These are phyloP conservation scores for Clunio marinus DNA, from an alignment of 2,888 invertebrate genomes.

Conservation along the genomic window DNA sequence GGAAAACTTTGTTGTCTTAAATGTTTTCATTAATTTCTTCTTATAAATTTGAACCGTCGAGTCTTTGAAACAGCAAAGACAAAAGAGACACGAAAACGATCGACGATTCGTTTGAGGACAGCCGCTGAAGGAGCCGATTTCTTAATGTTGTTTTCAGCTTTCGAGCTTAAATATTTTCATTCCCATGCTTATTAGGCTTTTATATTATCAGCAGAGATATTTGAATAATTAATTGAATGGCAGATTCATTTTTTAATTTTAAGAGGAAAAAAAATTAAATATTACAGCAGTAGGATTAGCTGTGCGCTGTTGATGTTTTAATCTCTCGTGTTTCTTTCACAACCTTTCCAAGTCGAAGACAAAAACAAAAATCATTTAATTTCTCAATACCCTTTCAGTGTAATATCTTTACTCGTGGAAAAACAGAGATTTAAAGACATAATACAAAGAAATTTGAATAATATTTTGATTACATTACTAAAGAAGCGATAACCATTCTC, in stretches of 20 bases:
- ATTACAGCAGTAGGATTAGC: conserved; percentile 14
- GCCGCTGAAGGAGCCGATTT: conserved; percentile 31
- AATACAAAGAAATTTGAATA: conserved; percentile 24
- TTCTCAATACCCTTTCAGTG: background rate
- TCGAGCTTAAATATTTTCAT: conserved; percentile 35
- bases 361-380: no score
- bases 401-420: background rate
- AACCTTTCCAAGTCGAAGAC: no score
- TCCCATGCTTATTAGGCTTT: conserved; percentile 35
- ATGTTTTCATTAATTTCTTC: conserved; percentile 31
- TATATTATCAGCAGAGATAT: conserved; percentile 34
- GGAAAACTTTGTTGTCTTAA: conserved; percentile 6
- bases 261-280: conserved; percentile 6
- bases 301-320: no score
- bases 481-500: background rate
- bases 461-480: conserved; percentile 32
- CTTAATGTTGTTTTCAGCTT: conserved; percentile 35
- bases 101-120: background rate
- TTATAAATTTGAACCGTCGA: background rate
- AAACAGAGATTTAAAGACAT: background rate
- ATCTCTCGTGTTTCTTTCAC: background rate
- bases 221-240: conserved; percentile 37
- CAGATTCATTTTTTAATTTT: conserved; percentile 29
- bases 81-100: background rate
- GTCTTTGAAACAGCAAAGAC: background rate